Evolutionary conservation across 2,113 vertebrate species (phyloP).

Genomic region (Mungos mungo): DNA sequence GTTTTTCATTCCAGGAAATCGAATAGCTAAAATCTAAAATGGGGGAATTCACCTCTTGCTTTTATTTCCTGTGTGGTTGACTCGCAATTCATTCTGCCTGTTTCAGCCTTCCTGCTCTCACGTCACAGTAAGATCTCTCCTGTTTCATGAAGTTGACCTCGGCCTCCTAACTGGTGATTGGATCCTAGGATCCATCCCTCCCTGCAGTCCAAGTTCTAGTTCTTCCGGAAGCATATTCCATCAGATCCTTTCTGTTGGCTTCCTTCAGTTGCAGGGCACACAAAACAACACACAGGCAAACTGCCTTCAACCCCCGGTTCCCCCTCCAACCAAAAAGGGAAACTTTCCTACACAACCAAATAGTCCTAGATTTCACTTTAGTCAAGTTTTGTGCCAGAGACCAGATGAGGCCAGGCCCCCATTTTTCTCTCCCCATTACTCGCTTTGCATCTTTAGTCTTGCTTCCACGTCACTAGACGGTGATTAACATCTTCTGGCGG

Average conservation of each 20-base stretch:
- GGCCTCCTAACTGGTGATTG: neutral
- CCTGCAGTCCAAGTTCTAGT: neutral
- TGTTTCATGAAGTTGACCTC: neutral
- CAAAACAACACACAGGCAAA: neutral
- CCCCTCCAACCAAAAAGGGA: neutral
- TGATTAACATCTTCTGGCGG: neutral
- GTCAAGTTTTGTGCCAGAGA: neutral
- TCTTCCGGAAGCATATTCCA: neutral
- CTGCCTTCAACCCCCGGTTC: neutral
- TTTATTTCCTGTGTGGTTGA: conserved; percentile 4
- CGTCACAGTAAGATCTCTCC: neutral
- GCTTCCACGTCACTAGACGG: neutral
- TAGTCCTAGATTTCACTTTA: neutral
- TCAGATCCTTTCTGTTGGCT: neutral
- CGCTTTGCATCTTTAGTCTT: neutral
- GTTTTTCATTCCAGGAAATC: neutral
- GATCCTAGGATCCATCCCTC: neutral
- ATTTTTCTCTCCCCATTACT: neutral
- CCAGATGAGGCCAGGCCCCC: neutral
- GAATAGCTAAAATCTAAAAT: neutral
- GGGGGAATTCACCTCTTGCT: neutral
- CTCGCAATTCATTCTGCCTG: neutral
- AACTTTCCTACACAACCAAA: neutral
- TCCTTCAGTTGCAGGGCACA: neutral
- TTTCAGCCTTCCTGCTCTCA: neutral